A percentile compares a stretch with the other conserved stretches of the same genome.
These are phyloP conservation scores for Empis livida DNA, from an alignment of 2,888 invertebrate genomes.

Conservation along the genomic window DNA sequence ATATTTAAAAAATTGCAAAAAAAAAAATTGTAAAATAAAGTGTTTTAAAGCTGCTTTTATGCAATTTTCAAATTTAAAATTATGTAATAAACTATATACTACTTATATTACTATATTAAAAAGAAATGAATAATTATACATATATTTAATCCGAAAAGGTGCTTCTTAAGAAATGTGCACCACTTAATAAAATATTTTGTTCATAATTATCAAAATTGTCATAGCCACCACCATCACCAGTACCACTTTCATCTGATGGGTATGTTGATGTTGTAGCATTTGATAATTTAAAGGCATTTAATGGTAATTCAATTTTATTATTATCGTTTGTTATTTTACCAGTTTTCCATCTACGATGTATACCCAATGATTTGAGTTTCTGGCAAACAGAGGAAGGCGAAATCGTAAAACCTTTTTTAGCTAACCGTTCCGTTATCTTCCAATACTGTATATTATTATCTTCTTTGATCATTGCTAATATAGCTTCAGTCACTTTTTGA, in stretches of 20 bases:
- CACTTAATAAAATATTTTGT: background rate
- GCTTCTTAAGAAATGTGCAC: background rate
- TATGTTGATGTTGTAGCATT: background rate
- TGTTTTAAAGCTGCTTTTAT: no score
- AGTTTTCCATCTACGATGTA: slow-evolving; percentile 33
- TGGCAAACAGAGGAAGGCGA: slow-evolving; percentile 35
- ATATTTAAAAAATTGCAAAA: no score
- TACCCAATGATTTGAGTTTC: slow-evolving; percentile 34
- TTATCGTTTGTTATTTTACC: slow-evolving; percentile 9
- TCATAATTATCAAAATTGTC: background rate
- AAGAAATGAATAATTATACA: no score
- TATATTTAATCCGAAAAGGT: background rate
- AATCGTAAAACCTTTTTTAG: slow-evolving; percentile 32
- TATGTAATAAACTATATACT: no score
- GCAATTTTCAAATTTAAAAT: no score
- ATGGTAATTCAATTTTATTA: background rate
- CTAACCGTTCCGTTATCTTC: slow-evolving; percentile 32
- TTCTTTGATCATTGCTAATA: slow-evolving; percentile 31
- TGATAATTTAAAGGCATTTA: no score
- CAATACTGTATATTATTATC: slow-evolving; percentile 34
- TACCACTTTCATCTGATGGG: background rate
- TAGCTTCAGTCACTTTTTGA: slow-evolving; percentile 31
- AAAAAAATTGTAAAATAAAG: no score
- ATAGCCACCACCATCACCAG: background rate
- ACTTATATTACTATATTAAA: no score